phyloP scores from a whole-genome alignment of 2,113 vertebrate species.

The Aldabrachelys gigantea region DNA sequence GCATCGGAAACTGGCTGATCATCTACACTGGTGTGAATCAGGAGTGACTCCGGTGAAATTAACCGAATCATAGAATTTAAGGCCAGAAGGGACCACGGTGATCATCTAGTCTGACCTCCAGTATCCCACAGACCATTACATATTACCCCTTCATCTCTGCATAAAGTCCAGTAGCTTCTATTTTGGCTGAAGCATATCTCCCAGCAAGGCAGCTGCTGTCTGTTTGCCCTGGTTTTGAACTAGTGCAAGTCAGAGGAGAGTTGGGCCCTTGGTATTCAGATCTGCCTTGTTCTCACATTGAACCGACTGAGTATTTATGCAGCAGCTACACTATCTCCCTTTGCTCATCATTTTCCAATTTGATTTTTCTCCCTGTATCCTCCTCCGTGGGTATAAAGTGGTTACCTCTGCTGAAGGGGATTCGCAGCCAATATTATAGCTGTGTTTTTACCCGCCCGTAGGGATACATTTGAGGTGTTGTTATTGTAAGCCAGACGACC shows the following conservation, averaged over 20 bases:
- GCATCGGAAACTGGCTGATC: neutral
- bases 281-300: neutral
- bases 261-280: neutral
- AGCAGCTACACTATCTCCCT: rapidly evolving
- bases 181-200: neutral
- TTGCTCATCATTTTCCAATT: neutral
- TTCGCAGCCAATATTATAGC: rapidly evolving
- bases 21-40: rapidly evolving
- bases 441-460: neutral
- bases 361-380: rapidly evolving
- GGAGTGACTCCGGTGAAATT: neutral
- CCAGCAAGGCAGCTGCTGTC: neutral
- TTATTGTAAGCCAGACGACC: neutral
- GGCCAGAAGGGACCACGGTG: rapidly evolving
- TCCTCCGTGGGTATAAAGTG: neutral
- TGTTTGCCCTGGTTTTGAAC: neutral
- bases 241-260: neutral
- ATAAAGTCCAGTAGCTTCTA: neutral
- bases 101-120: rapidly evolving
- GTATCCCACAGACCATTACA: rapidly evolving
- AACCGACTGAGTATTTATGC: rapidly evolving
- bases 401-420: neutral
- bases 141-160: rapidly evolving
- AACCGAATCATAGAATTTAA: neutral
- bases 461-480: conserved; percentile 11